Percentiles rank a stretch among this genome's conserved stretches.
phyloP scores from a whole-genome alignment of 1,140 invertebrate genomes.

The Pissodes strobi region DNA sequence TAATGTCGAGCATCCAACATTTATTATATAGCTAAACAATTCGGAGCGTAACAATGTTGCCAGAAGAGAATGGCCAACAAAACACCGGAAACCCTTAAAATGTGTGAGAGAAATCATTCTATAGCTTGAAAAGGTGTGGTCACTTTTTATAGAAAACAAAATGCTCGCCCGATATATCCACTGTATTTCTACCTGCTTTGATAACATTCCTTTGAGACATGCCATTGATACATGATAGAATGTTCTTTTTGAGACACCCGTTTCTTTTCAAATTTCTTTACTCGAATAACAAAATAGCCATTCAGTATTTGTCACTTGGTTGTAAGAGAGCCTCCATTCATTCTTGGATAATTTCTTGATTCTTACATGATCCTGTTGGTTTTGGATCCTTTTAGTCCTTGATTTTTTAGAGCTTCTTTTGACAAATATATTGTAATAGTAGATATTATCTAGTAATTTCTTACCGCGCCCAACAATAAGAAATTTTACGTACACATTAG shows the following conservation, averaged over 20 bases:
- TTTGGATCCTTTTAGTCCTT: no score
- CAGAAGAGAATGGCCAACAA: constrained; percentile 49
- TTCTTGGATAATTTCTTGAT: constrained; percentile 11
- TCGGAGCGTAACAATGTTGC: constrained; percentile 50
- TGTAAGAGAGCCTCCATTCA: constrained; percentile 36
- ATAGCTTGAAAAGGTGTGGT: constrained; percentile 53
- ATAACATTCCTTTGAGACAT: constrained; percentile 49
- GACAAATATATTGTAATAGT: no score
- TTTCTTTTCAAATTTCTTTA: constrained; percentile 41
- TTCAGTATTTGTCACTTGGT: constrained; percentile 44
- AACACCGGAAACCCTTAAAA: constrained; percentile 54
- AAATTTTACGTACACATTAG: no score
- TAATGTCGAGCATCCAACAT: constrained; percentile 42
- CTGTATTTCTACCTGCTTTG: constrained; percentile 49
- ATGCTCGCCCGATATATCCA: constrained; percentile 38
- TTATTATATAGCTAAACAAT: constrained; percentile 44
- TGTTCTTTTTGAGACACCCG: constrained; percentile 48
- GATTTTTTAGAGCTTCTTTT: no score
- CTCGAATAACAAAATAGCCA: constrained; percentile 37
- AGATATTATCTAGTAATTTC: no score
- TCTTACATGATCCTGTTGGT: constrained; percentile 6
- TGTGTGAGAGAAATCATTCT: constrained; percentile 51
- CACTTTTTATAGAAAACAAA: constrained; percentile 55
- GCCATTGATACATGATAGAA: constrained; percentile 52
- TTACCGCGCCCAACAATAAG: no score